Evolutionary conservation across 2,888 invertebrate genomes (phyloP).

Genomic region (Alloscopus bannaensis): DNA sequence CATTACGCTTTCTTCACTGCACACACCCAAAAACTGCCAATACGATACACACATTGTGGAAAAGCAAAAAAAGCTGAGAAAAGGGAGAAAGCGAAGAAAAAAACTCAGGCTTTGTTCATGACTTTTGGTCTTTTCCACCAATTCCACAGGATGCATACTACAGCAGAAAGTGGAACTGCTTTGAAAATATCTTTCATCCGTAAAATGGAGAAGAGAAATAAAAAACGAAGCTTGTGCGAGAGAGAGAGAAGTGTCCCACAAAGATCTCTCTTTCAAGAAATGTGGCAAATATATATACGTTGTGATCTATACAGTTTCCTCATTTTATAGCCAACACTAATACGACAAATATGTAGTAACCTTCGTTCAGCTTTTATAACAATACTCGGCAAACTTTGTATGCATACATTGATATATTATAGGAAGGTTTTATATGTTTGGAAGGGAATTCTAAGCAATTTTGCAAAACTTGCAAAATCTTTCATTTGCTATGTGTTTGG

Average conservation of each 20-base stretch:
- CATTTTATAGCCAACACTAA: neutral
- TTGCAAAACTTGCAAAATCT: slow-evolving; percentile 67
- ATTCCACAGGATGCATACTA: slow-evolving; percentile 13
- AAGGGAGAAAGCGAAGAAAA: slow-evolving; percentile 13
- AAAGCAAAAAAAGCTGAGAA: neutral
- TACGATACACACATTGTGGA: slow-evolving; percentile 12
- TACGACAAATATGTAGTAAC: neutral
- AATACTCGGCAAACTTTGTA: neutral
- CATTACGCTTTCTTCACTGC: neutral
- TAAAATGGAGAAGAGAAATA: slow-evolving; percentile 17
- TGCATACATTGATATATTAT: slow-evolving; percentile 9
- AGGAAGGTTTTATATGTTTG: too few relatives aligned
- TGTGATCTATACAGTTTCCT: neutral
- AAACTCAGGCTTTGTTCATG: slow-evolving; percentile 45
- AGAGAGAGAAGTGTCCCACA: slow-evolving; percentile 26
- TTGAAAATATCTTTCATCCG: slow-evolving; percentile 32
- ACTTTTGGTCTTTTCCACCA: slow-evolving; percentile 32
- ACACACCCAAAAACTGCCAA: slow-evolving; percentile 17
- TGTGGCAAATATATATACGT: slow-evolving; percentile 27
- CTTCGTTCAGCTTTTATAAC: too few relatives aligned
- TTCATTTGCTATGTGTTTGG: slow-evolving; percentile 64
- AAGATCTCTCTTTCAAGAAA: slow-evolving; percentile 37
- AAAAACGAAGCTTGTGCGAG: slow-evolving; percentile 10
- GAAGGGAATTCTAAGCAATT: slow-evolving; percentile 60
- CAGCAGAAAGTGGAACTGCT: slow-evolving; percentile 4